Conservation (phyloP, 2,888 invertebrate species). For the Leptarthrus brevirostris region DNA sequence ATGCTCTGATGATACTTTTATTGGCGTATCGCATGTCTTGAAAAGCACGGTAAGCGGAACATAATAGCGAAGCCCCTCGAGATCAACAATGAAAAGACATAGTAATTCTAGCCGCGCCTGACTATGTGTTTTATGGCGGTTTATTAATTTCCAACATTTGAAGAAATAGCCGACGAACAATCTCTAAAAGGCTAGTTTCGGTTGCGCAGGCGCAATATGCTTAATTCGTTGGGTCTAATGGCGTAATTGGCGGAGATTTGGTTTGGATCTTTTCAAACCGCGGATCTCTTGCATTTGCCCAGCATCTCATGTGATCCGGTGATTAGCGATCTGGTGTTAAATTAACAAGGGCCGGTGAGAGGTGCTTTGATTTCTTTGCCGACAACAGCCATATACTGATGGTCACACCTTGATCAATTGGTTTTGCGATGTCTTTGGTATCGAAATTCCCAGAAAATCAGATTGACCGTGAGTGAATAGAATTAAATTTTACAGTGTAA, state of each 20-base stretch:
- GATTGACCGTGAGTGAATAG: constrained; percentile 5
- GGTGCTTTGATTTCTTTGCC: constrained; percentile 17
- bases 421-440: constrained; percentile 11
- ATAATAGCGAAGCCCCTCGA: not conserved
- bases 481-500: constrained; percentile 1
- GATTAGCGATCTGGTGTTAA: constrained; percentile 52
- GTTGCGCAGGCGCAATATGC: constrained; percentile 34
- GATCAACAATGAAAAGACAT: not conserved
- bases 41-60: constrained; percentile 12
- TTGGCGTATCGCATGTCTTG: constrained; percentile 52
- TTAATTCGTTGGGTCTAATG: too few species aligned
- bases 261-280: not conserved
- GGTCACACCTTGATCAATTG: constrained; percentile 45
- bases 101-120: too few species aligned
- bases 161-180: not conserved
- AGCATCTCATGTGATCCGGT: constrained; percentile 51
- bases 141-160: constrained; percentile 18
- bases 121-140: constrained; percentile 42
- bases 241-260: constrained; percentile 17
- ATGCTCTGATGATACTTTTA: constrained; percentile 52
- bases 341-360: constrained; percentile 21
- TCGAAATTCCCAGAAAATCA: constrained; percentile 22
- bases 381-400: constrained; percentile 11
- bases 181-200: not conserved
- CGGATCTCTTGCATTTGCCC: not conserved